phyloP scores from a whole-genome alignment of 2,797 vertebrate genomes.

The Erethizon dorsatum region DNA sequence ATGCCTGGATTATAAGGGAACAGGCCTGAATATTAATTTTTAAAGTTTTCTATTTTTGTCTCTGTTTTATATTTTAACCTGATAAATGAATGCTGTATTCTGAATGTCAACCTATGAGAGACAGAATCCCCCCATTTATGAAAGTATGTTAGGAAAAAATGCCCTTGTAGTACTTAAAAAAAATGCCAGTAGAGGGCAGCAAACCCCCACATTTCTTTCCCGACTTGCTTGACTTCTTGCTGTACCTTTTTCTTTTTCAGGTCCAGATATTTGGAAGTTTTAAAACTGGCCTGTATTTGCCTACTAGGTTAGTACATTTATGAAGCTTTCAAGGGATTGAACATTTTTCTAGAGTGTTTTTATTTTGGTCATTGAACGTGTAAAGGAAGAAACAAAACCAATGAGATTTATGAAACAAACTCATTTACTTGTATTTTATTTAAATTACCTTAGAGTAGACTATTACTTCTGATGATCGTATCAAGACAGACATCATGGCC shows the following conservation, averaged over 20 bases:
- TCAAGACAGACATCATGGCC: background rate
- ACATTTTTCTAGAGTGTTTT: background rate
- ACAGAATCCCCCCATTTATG: background rate
- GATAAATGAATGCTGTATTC: background rate
- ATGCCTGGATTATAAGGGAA: background rate
- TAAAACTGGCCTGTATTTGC: constrained; percentile 98
- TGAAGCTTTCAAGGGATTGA: constrained; percentile 64
- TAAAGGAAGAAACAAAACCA: constrained; percentile 1
- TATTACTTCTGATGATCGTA: background rate
- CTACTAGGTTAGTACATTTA: constrained; percentile 95
- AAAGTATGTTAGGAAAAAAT: background rate
- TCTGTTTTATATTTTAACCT: background rate
- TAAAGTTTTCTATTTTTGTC: background rate
- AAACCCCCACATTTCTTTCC: constrained; percentile 74
- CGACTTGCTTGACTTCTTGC: constrained; percentile 14
- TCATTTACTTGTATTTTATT: background rate
- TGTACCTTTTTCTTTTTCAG: constrained; percentile 89
- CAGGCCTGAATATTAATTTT: background rate
- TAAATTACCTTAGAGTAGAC: background rate
- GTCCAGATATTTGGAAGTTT: constrained; percentile 99
- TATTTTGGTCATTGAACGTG: background rate
- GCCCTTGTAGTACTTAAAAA: constrained; percentile 59
- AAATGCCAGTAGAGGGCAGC: constrained; percentile 87
- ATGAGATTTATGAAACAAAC: constrained; percentile 14
- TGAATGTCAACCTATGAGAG: background rate